Base-by-base conservation (phyloP, 2,888 invertebrate genomes). In the Lacanobia oleracea region DNA sequence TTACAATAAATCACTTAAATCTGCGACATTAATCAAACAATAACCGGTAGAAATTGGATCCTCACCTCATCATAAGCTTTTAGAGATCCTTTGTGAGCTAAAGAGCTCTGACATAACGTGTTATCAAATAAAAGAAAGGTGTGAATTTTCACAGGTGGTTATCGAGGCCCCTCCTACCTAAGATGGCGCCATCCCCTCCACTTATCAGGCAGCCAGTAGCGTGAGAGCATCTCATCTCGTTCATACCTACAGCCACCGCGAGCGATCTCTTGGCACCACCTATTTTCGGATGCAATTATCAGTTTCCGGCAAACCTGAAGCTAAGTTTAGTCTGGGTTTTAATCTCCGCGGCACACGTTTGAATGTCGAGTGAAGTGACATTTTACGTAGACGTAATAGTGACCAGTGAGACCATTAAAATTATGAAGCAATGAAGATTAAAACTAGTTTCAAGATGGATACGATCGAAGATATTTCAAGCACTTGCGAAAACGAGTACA, bases 121-220 rank as follows among this genome's bases (percentile, higher is more conserved):
- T 94, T 95, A 95, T 93, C 96, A 95, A 95, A 95, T 95, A 95
- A 94, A 95, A 95, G 95, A 95, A 96, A 95, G 96, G 96, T 96
- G 96, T 95, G 95, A 96, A 95, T 94, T 94, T 95, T 96, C 95
- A 92, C 96, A 95, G 94, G 92, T 93, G 90, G 90, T 88, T 88
- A 88, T 83, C 61, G 87, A 89, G 81, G 94, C 96, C 88, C 94
- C 96, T 91, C 95, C 96, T 91, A 90, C 94, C 91, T 90, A 95
- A 95, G 93, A 96, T 95, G 95, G 96, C 95, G 94, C 89, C 88
- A 91, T 92, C 94, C 95, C 95, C 92, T 89, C 95, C 92, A 89
- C 74, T 54, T 57, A 71, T 53, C 70, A 75, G 88, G 77, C 89
- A 92, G 89, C 96, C 96, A 96, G 94, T 95, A 93, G 92, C 94